A percentile compares a stretch with the other conserved stretches of the same genome.
Evolutionary conservation across 2,113 vertebrate species (phyloP).

Genomic region (Montifringilla adamsi): DNA sequence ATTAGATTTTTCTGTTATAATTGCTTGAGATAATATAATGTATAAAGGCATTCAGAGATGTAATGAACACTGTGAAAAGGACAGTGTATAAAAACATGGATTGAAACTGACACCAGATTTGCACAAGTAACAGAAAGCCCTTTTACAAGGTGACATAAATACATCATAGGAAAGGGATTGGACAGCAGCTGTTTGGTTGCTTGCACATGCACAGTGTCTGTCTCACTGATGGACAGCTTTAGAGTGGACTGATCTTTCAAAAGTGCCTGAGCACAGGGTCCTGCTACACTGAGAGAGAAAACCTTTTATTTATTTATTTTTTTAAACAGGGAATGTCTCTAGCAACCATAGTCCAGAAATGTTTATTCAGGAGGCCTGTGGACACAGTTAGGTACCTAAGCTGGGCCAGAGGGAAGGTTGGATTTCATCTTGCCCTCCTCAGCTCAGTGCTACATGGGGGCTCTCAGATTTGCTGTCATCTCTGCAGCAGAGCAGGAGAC

Average conservation of each 20-base stretch:
- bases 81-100: background rate
- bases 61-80: background rate
- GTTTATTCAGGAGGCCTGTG: background rate
- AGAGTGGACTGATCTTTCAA: background rate
- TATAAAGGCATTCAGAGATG: background rate
- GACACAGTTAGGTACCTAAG: too few species aligned
- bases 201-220: background rate
- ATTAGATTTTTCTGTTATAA: background rate
- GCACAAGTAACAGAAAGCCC: background rate
- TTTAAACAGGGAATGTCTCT: background rate
- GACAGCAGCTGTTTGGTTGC: background rate
- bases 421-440: background rate
- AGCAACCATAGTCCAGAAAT: background rate
- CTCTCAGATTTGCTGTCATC: background rate
- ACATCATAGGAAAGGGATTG: background rate
- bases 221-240: background rate
- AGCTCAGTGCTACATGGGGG: background rate
- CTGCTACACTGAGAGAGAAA: background rate
- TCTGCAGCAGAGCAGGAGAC: background rate
- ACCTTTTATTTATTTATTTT: background rate
- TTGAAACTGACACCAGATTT: conserved; percentile 10
- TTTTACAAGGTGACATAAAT: conserved; percentile 9
- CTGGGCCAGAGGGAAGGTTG: background rate
- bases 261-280: background rate
- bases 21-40: background rate